Evolutionary conservation across 2,113 vertebrate genomes (phyloP).

Genomic region (Planiliza haematocheilus): DNA sequence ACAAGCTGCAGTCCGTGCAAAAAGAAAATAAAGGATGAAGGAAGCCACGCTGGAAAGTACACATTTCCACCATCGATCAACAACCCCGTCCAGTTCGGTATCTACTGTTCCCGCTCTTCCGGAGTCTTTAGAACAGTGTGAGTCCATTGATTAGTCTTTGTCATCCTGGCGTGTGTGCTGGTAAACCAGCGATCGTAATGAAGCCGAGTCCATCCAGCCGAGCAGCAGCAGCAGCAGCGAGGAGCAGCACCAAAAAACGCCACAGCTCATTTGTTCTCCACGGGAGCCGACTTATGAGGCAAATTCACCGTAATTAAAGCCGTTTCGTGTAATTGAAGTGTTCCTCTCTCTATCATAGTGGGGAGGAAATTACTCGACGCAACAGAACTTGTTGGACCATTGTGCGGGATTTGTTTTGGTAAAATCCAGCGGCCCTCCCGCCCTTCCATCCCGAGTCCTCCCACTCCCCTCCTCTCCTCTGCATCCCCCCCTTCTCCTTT

Average conservation of each 20-base stretch:
- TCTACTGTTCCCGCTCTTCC: constrained; percentile 48
- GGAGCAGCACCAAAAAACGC: constrained; percentile 33
- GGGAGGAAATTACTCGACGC: constrained; percentile 71
- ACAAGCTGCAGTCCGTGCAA: constrained; percentile 3
- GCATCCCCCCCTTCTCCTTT: constrained; percentile 36
- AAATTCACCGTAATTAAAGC: constrained; percentile 81
- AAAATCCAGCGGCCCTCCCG: constrained; percentile 58
- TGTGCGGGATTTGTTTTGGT: constrained; percentile 70
- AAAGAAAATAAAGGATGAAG: constrained; percentile 37
- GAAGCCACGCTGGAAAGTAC: constrained; percentile 36
- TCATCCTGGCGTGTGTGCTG: constrained; percentile 42
- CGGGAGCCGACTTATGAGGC: constrained; percentile 70
- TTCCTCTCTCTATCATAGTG: constrained; percentile 68
- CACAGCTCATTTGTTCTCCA: constrained; percentile 66
- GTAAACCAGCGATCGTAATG: constrained; percentile 67
- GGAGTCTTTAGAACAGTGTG: constrained; percentile 66
- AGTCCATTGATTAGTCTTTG: constrained; percentile 73
- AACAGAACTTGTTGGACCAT: constrained; percentile 71
- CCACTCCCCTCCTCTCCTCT: constrained; percentile 16
- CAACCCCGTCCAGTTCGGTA: constrained; percentile 36
- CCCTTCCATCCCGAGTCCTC: neutral
- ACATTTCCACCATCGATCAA: constrained; percentile 66
- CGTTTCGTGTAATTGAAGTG: constrained; percentile 75
- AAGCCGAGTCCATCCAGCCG: constrained; percentile 60
- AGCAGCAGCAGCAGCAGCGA: constrained; percentile 46